These are phyloP conservation scores for Agraylea sexmaculata DNA, from an alignment of 1,140 invertebrate genomes.

Conservation along the genomic window DNA sequence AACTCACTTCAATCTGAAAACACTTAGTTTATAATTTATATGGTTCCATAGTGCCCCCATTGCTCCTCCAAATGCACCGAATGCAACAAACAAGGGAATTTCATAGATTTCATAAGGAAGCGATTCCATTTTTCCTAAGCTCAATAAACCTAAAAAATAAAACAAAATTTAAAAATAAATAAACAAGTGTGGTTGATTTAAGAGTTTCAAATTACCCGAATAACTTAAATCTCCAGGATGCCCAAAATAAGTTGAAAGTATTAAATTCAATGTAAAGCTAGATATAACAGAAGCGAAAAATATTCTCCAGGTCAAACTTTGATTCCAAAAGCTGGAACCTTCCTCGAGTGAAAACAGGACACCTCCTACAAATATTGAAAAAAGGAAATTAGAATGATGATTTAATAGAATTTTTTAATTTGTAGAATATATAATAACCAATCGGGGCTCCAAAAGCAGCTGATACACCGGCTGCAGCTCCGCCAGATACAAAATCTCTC, in stretches of 20 bases:
- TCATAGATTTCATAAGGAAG: constrained; percentile 81
- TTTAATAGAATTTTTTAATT: not conserved
- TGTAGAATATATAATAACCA: constrained; percentile 41
- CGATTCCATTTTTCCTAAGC: constrained; percentile 91
- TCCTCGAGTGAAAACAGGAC: constrained; percentile 97
- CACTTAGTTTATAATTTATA: constrained; percentile 81
- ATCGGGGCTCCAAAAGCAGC: constrained; percentile 96
- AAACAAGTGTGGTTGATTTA: too few relatives aligned
- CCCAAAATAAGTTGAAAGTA: constrained; percentile 82
- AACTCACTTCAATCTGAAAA: constrained; percentile 69
- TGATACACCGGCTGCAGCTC: constrained; percentile 91
- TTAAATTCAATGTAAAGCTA: constrained; percentile 87
- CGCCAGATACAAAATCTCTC: constrained; percentile 95
- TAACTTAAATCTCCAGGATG: constrained; percentile 62
- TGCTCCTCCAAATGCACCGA: constrained; percentile 82
- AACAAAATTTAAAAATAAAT: too few relatives aligned
- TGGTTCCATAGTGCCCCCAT: constrained; percentile 91
- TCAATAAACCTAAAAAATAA: constrained; percentile 64
- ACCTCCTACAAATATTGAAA: too few relatives aligned
- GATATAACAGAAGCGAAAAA: constrained; percentile 97
- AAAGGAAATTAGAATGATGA: too few relatives aligned
- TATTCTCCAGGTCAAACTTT: constrained; percentile 92
- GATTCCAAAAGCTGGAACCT: constrained; percentile 98
- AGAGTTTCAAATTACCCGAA: constrained; percentile 29
- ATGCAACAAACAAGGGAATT: constrained; percentile 80